phyloP scores from a whole-genome alignment of 2,888 invertebrate species.

The Timandra comae region DNA sequence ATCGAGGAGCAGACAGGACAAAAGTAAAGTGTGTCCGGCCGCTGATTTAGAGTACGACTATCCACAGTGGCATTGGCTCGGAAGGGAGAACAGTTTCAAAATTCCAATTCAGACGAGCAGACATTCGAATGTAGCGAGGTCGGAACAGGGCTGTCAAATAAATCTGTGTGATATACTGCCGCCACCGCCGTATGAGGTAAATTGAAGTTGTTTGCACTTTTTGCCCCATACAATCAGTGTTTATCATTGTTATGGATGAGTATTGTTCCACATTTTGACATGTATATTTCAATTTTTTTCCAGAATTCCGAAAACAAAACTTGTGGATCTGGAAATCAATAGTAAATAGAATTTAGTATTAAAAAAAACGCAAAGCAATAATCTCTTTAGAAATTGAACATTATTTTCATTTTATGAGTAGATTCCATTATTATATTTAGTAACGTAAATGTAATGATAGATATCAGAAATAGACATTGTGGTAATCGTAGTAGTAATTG shows the following conservation, averaged over 20 bases:
- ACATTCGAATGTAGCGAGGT: conserved; percentile 67
- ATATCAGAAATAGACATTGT: conserved; percentile 1
- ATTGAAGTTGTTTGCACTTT: conserved; percentile 54
- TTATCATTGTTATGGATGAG: conserved; percentile 28
- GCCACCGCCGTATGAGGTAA: conserved; percentile 79
- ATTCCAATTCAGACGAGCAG: conserved; percentile 68
- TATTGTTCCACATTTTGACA: conserved; percentile 22
- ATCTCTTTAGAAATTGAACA: conserved; percentile 16
- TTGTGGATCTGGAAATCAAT: conserved; percentile 26
- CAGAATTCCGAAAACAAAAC: conserved; percentile 69
- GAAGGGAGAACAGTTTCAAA: conserved; percentile 73
- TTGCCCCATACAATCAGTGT: conserved; percentile 28
- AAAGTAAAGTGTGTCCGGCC: conserved; percentile 69
- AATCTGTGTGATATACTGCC: conserved; percentile 82
- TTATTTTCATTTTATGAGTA: conserved; percentile 30
- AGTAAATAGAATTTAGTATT: conserved; percentile 22
- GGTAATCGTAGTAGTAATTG: conserved; percentile 35
- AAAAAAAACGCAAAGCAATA: conserved; percentile 47
- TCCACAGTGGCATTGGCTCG: conserved; percentile 72
- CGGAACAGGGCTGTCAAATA: conserved; percentile 74
- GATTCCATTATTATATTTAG: conserved; percentile 3
- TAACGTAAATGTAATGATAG: no score
- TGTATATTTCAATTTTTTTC: conserved; percentile 30
- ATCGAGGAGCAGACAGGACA: conserved; percentile 68
- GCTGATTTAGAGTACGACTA: conserved; percentile 73